phyloP scores from a whole-genome alignment of 2,888 invertebrate species.

The Chymomyza amoena region DNA sequence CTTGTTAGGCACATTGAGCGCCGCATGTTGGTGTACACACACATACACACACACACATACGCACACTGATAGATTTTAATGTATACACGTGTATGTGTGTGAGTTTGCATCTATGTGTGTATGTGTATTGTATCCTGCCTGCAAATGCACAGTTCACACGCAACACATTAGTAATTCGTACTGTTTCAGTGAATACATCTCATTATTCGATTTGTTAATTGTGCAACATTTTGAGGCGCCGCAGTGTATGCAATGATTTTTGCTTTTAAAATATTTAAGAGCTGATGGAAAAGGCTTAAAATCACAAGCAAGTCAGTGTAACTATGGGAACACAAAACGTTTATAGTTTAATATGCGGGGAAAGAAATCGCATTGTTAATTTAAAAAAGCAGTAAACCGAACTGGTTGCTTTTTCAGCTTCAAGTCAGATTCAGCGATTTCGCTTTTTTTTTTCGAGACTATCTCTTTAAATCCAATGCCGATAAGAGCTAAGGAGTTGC shows the following conservation, averaged over 20 bases:
- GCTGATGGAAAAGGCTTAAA: too few species aligned
- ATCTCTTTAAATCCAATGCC: too few species aligned
- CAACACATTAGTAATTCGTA: conserved; percentile 12
- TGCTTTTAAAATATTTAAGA: background rate
- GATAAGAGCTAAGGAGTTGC: too few species aligned
- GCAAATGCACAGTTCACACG: background rate
- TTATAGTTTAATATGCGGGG: too few species aligned
- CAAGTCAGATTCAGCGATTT: too few species aligned
- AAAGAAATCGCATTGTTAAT: too few species aligned
- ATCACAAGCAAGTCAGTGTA: too few species aligned
- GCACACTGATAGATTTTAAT: background rate
- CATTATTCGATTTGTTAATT: conserved; percentile 27
- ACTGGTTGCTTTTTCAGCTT: too few species aligned
- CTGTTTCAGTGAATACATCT: background rate
- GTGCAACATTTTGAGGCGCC: conserved; percentile 16
- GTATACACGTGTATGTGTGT: background rate
- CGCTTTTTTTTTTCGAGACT: too few species aligned
- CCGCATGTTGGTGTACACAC: background rate
- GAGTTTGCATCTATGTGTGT: background rate
- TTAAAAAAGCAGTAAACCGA: too few species aligned
- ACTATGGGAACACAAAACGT: too few species aligned
- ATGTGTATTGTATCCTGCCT: background rate
- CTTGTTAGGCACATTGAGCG: conserved; percentile 49
- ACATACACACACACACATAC: background rate
- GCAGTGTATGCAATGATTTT: background rate